Conservation (phyloP, 2,888 invertebrate genomes). For the Nomada fabriciana region DNA sequence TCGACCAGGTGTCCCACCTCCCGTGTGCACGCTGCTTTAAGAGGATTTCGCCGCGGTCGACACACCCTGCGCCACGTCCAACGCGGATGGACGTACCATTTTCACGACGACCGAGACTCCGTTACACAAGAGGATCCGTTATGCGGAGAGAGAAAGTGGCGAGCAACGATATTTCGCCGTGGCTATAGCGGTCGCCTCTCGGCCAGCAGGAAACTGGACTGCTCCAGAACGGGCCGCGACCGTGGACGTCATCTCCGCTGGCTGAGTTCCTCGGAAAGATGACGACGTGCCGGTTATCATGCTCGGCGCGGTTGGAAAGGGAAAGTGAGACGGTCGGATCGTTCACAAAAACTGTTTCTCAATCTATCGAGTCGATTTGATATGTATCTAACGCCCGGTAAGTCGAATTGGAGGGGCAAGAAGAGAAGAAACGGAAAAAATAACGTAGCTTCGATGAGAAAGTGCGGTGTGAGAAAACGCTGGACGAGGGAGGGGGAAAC, state of each 20-base stretch:
- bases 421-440: not conserved
- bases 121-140: slow-evolving; percentile 72
- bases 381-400: not conserved
- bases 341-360: slow-evolving; percentile 1
- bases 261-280: not conserved
- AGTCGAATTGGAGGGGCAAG: too few relatives aligned
- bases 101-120: slow-evolving; percentile 63
- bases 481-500: not conserved
- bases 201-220: slow-evolving; percentile 52
- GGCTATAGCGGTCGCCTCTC: slow-evolving; percentile 49
- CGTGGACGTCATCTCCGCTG: slow-evolving; percentile 22
- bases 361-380: not conserved
- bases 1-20: too few relatives aligned
- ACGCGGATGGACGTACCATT: slow-evolving; percentile 63
- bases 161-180: slow-evolving; percentile 64
- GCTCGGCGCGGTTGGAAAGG: slow-evolving; percentile 14
- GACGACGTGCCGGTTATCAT: slow-evolving; percentile 14
- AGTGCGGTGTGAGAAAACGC: not conserved
- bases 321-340: slow-evolving; percentile 14
- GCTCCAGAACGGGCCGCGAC: slow-evolving; percentile 24
- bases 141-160: slow-evolving; percentile 74
- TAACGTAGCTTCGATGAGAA: too few relatives aligned
- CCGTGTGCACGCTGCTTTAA: slow-evolving; percentile 49
- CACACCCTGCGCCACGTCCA: slow-evolving; percentile 55
- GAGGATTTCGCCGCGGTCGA: slow-evolving; percentile 38